Conservation (phyloP, 2,113 vertebrate species). For the Catagonus wagneri region DNA sequence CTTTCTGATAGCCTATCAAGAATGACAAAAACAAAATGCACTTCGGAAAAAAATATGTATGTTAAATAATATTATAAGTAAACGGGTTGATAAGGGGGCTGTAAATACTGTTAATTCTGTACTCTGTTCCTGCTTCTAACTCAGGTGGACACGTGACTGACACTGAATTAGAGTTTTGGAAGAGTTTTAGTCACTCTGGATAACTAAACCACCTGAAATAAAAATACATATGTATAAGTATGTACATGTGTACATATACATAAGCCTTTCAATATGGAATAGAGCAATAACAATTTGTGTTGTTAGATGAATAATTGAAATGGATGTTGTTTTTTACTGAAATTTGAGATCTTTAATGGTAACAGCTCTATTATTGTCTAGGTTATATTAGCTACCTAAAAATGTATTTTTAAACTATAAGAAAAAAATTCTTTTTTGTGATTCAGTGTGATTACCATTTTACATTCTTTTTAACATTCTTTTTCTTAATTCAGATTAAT, state of each 20-base stretch:
- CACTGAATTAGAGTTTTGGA: background rate
- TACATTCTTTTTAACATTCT: background rate
- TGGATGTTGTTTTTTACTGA: background rate
- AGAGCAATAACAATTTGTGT: background rate
- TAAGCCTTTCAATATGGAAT: background rate
- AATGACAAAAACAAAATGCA: constrained; percentile 37
- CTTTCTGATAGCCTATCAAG: background rate
- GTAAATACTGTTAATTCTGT: background rate
- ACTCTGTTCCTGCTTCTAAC: constrained; percentile 3
- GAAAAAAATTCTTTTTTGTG: too few relatives aligned
- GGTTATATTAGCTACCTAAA: background rate
- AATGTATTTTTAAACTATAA: background rate
- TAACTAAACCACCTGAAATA: background rate
- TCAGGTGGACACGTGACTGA: background rate
- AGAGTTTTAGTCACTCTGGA: background rate
- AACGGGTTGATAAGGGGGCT: background rate
- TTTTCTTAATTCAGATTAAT: background rate
- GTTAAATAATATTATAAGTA: background rate
- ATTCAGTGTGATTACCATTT: background rate
- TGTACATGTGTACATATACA: background rate
- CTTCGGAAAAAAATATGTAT: background rate
- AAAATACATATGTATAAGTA: too few relatives aligned
- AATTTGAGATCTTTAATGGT: background rate
- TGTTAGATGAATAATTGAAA: background rate
- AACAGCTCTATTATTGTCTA: background rate